Evolutionary conservation across 1,140 invertebrate species (phyloP).

Genomic region (Artemia franciscana): DNA sequence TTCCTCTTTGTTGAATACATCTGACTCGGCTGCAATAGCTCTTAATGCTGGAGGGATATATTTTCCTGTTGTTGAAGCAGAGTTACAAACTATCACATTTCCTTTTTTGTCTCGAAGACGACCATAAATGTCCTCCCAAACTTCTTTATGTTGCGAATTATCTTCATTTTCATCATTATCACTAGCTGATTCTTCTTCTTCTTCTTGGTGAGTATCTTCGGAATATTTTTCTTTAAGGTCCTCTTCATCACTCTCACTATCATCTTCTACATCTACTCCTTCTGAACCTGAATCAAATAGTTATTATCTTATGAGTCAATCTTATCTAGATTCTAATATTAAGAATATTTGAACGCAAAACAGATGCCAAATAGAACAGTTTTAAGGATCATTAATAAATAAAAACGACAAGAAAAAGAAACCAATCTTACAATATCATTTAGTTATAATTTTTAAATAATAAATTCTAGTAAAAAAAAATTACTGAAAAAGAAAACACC

Average conservation of each 20-base stretch:
- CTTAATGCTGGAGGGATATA: constrained; percentile 65
- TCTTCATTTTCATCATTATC: neutral
- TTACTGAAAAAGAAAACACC: too few species aligned
- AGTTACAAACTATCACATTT: constrained; percentile 24
- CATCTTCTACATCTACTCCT: constrained; percentile 12
- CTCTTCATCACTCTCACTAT: constrained; percentile 13
- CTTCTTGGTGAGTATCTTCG: constrained; percentile 16
- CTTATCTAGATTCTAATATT: too few species aligned
- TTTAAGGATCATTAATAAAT: too few species aligned
- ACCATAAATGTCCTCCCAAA: constrained; percentile 86
- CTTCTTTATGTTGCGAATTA: constrained; percentile 9
- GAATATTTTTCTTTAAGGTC: constrained; percentile 21
- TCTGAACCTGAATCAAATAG: constrained; percentile 13
- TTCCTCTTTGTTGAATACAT: constrained; percentile 29
- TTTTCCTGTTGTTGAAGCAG: constrained; percentile 26
- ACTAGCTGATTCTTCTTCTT: neutral
- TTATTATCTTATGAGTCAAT: too few species aligned
- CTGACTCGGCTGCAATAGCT: constrained; percentile 22
- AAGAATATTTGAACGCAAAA: too few species aligned
- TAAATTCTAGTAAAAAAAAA: too few species aligned
- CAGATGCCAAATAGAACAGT: too few species aligned
- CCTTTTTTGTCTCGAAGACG: constrained; percentile 52
- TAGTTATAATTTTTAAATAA: too few species aligned
- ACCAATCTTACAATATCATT: too few species aligned
- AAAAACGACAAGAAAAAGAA: too few species aligned